A percentile compares a stretch with the other conserved stretches of the same genome.
These are phyloP conservation scores for Mormyrus hasselquistii DNA, from an alignment of 2,797 vertebrate genomes.

Conservation along the genomic window DNA sequence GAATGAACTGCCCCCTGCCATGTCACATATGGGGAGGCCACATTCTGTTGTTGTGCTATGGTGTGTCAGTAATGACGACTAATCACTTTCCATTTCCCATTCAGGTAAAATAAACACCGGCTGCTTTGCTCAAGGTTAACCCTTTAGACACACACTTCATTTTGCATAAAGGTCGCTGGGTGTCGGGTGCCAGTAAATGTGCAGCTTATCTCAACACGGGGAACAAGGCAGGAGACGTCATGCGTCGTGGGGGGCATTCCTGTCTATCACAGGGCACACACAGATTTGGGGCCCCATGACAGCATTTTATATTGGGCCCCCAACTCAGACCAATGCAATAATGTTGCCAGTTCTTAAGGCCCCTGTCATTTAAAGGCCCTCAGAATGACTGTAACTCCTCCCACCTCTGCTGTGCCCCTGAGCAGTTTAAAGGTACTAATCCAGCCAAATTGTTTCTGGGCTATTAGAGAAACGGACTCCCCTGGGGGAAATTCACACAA, in stretches of 20 bases:
- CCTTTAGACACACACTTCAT: background rate
- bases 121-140: background rate
- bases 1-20: background rate
- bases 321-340: background rate
- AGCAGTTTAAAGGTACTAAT: background rate
- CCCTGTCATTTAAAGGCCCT: background rate
- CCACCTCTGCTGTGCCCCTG: background rate
- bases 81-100: background rate
- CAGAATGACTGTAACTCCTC: background rate
- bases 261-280: background rate
- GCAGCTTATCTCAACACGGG: background rate
- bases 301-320: background rate
- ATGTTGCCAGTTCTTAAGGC: background rate
- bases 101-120: background rate
- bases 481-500: background rate
- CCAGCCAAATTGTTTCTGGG: background rate
- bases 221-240: background rate
- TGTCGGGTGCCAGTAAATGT: background rate
- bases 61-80: background rate
- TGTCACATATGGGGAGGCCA: background rate
- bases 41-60: background rate
- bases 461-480: background rate
- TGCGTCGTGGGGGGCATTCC: background rate
- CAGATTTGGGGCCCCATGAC: background rate
- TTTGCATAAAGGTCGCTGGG: background rate